These are phyloP conservation scores for Thryonomys swinderianus DNA, from an alignment of 2,113 vertebrate genomes.

Conservation along the genomic window DNA sequence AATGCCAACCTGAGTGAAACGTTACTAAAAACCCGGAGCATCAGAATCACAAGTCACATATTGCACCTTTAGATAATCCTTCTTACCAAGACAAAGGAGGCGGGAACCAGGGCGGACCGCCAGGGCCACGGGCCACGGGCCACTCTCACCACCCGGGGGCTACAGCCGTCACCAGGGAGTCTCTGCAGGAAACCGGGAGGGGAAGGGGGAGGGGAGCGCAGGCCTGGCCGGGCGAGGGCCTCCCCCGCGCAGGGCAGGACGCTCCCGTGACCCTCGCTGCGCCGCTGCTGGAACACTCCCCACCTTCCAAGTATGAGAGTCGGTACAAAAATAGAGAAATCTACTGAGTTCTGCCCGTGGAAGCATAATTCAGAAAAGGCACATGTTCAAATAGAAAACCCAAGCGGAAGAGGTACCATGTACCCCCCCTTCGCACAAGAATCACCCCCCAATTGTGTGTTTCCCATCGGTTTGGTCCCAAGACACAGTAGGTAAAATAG, in stretches of 20 bases:
- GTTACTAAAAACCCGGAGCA: constrained; percentile 86
- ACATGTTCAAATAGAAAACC: constrained; percentile 88
- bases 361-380: constrained; percentile 90
- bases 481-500: constrained; percentile 88
- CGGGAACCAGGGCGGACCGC: constrained; percentile 53
- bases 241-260: not conserved
- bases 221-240: no score
- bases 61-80: constrained; percentile 91
- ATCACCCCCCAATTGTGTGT: constrained; percentile 80
- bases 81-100: constrained; percentile 83
- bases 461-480: constrained; percentile 81
- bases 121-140: no score
- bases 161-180: constrained; percentile 43
- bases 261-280: constrained; percentile 54
- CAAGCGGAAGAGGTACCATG: constrained; percentile 76
- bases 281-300: constrained; percentile 85
- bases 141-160: no score
- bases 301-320: constrained; percentile 86
- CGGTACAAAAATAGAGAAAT: constrained; percentile 90
- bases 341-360: constrained; percentile 86
- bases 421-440: constrained; percentile 75
- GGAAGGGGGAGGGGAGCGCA: not conserved
- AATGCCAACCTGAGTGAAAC: constrained; percentile 90
- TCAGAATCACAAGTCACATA: constrained; percentile 89
- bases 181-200: constrained; percentile 51